Evolutionary conservation across 2,888 invertebrate genomes (phyloP).

Genomic region (Melinaea marsaeus): DNA sequence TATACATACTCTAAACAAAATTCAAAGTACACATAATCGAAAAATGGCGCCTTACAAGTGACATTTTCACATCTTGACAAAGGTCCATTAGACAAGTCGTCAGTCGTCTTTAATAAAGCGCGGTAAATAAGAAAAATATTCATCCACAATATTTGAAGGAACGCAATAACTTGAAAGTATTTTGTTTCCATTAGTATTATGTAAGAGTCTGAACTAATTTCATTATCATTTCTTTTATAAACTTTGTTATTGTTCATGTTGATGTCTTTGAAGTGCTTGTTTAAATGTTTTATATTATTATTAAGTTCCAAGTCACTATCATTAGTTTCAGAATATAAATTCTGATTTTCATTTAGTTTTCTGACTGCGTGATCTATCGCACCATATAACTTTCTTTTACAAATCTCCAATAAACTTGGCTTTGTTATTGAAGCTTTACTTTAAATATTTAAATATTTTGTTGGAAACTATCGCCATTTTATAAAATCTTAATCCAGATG

Average conservation of each 20-base stretch:
- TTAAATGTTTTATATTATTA: slow-evolving; percentile 42
- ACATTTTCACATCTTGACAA: slow-evolving; percentile 66
- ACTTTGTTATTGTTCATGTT: slow-evolving; percentile 39
- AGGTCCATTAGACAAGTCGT: slow-evolving; percentile 66
- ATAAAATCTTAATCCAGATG: slow-evolving; percentile 45
- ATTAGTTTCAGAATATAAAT: slow-evolving; percentile 41
- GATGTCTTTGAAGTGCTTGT: slow-evolving; percentile 46
- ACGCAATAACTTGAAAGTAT: slow-evolving; percentile 38
- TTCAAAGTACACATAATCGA: slow-evolving; percentile 60
- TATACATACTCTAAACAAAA: slow-evolving; percentile 64
- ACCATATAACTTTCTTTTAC: slow-evolving; percentile 54
- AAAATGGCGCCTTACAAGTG: slow-evolving; percentile 59
- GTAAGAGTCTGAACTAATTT: slow-evolving; percentile 16
- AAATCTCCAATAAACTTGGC: slow-evolving; percentile 58
- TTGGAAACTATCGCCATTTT: slow-evolving; percentile 48
- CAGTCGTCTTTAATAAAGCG: slow-evolving; percentile 51
- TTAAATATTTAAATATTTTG: slow-evolving; percentile 47
- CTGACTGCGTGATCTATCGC: slow-evolving; percentile 45
- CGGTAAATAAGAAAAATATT: slow-evolving; percentile 55
- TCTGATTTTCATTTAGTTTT: slow-evolving; percentile 39
- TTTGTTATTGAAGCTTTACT: slow-evolving; percentile 40
- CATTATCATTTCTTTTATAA: slow-evolving; percentile 32
- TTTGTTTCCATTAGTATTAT: slow-evolving; percentile 16
- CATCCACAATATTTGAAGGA: slow-evolving; percentile 51
- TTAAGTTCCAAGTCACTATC: slow-evolving; percentile 39